Conservation (phyloP, 2,113 vertebrate species). For the Melozone crissalis region DNA sequence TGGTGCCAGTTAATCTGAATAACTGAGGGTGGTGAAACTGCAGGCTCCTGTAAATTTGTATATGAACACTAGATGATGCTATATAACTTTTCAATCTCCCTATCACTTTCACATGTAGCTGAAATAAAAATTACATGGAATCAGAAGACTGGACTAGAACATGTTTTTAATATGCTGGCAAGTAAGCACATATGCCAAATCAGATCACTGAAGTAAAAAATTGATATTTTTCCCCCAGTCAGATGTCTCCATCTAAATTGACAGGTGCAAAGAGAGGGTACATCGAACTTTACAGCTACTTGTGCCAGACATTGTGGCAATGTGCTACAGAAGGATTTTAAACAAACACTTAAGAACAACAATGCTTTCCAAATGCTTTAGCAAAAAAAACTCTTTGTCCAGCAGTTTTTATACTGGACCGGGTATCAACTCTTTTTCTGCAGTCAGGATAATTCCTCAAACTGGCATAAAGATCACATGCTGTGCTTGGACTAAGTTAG, state of each 20-base stretch:
- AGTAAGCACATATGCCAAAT: not conserved
- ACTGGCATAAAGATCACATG: not conserved
- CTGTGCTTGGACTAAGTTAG: not conserved
- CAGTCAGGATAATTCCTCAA: not conserved
- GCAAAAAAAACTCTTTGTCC: not conserved
- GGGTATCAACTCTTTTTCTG: not conserved
- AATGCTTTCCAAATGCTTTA: not conserved
- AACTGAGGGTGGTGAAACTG: not conserved
- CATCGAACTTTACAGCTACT: not conserved
- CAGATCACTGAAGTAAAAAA: not conserved
- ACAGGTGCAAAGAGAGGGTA: not conserved
- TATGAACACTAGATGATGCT: slow-evolving; percentile 48
- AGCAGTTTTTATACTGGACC: not conserved
- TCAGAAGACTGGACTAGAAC: not conserved
- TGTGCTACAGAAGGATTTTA: not conserved
- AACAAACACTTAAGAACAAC: not conserved
- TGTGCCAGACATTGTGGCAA: not conserved
- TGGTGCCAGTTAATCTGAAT: not conserved
- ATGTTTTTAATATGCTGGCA: not conserved
- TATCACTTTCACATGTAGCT: rapidly evolving
- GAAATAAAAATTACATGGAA: not conserved
- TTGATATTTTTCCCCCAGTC: not conserved
- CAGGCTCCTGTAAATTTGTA: not conserved
- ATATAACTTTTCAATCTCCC: not conserved
- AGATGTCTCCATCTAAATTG: not conserved